These are phyloP conservation scores for Ochropacha duplaris DNA, from an alignment of 2,888 invertebrate genomes.

Conservation along the genomic window DNA sequence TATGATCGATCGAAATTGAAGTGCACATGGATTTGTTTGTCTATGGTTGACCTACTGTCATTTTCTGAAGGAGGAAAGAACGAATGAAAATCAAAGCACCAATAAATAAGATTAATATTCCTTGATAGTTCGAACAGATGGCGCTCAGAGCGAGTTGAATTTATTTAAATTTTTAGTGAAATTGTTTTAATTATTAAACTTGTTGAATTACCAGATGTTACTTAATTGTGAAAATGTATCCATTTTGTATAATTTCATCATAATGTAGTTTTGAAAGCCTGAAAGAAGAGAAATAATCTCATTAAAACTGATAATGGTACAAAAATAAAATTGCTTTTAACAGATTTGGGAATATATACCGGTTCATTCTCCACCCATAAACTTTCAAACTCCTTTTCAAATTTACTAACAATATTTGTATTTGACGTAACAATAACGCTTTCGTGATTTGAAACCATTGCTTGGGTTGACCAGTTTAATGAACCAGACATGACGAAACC, in stretches of 20 bases:
- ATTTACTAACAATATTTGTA: conserved; percentile 77
- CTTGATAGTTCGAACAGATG: background rate
- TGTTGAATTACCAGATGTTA: background rate
- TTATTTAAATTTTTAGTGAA: too few relatives aligned
- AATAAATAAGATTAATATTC: too few relatives aligned
- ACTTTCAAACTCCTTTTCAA: conserved; percentile 83
- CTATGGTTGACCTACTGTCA: conserved; percentile 63
- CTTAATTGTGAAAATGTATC: background rate
- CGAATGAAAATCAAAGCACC: conserved; percentile 22
- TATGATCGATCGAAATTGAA: conserved; percentile 82
- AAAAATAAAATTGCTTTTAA: too few relatives aligned
- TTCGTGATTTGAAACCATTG: conserved; percentile 88
- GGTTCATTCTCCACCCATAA: conserved; percentile 83
- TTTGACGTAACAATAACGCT: conserved; percentile 86
- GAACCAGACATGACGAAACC: conserved; percentile 87
- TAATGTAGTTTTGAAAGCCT: conserved; percentile 34
- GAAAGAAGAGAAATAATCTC: conserved; percentile 28
- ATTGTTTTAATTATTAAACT: too few relatives aligned
- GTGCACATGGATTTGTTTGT: conserved; percentile 78
- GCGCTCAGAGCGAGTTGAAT: background rate
- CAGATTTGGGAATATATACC: conserved; percentile 38
- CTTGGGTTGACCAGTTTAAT: conserved; percentile 89
- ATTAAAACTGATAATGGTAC: too few relatives aligned
- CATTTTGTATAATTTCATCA: background rate
- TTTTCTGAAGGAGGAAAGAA: conserved; percentile 24